Conservation (phyloP, 2,888 invertebrate species). For the Orchesella flavescens region DNA sequence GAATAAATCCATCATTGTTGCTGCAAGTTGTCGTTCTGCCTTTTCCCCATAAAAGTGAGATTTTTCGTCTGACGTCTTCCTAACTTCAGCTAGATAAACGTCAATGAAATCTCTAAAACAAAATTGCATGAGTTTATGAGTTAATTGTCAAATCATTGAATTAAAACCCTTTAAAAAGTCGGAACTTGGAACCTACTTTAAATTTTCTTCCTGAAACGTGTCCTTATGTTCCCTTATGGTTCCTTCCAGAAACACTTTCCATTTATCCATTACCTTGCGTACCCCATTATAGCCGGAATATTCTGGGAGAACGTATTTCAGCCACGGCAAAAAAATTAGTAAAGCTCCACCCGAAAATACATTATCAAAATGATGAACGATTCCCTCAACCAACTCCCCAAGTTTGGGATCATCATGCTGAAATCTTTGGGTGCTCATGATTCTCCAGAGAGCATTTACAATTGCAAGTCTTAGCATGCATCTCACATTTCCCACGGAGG, state of each 20-base stretch:
- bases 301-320: conserved; percentile 41
- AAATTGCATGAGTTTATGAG: background rate
- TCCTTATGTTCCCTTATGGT: conserved; percentile 34
- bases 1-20: background rate
- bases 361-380: conserved; percentile 5
- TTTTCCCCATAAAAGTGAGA: conserved; percentile 48
- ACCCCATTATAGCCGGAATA: conserved; percentile 39
- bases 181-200: too few relatives aligned
- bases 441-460: conserved; percentile 58
- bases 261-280: background rate
- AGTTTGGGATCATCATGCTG: conserved; percentile 53
- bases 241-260: conserved; percentile 15
- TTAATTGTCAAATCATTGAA: too few relatives aligned
- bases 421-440: conserved; percentile 50
- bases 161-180: too few relatives aligned
- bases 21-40: conserved; percentile 19
- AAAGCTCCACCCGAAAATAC: conserved; percentile 9
- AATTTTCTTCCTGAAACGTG: conserved; percentile 25
- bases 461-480: conserved; percentile 56
- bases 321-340: conserved; percentile 52
- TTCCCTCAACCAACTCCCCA: conserved; percentile 1
- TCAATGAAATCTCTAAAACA: conserved; percentile 54
- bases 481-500: conserved; percentile 33
- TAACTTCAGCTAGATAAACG: conserved; percentile 20
- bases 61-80: conserved; percentile 35